Percentiles rank a stretch among this genome's conserved stretches.
Conservation (phyloP, 1,140 invertebrate species). For the Manduca sexta region DNA sequence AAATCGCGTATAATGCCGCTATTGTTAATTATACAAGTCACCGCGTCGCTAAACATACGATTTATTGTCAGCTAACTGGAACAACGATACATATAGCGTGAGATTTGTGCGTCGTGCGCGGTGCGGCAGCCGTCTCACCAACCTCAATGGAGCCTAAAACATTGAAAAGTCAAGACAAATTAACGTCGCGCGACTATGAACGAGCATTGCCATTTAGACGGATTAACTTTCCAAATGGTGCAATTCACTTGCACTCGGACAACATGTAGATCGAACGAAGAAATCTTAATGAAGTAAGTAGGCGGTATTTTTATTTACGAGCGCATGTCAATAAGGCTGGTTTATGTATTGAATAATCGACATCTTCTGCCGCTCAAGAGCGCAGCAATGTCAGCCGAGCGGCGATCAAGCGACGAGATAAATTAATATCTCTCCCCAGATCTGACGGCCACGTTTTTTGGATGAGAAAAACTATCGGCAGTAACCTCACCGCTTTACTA, state of each 20-base stretch:
- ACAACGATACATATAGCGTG: conserved; percentile 51
- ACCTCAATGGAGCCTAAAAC: conserved; percentile 35
- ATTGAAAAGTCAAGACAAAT: conserved; percentile 49
- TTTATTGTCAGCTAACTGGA: conserved; percentile 65
- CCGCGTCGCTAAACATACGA: conserved; percentile 63
- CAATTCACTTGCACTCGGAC: conserved; percentile 1
- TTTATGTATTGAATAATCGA: conserved; percentile 51
- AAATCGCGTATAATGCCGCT: conserved; percentile 63
- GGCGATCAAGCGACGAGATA: conserved; percentile 50
- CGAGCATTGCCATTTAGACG: conserved; percentile 19
- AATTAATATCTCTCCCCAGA: conserved; percentile 36
- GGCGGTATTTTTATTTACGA: conserved; percentile 35
- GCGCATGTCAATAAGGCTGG: conserved; percentile 25
- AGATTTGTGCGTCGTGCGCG: conserved; percentile 42
- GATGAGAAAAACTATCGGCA: conserved; percentile 41
- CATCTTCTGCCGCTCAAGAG: conserved; percentile 26
- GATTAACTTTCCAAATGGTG: conserved; percentile 29
- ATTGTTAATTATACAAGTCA: conserved; percentile 68
- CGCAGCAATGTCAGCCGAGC: conserved; percentile 41
- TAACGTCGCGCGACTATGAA: conserved; percentile 13
- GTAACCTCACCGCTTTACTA: conserved; percentile 37
- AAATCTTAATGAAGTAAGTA: conserved; percentile 8
- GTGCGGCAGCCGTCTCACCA: conserved; percentile 25
- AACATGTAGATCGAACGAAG: conserved; percentile 3
- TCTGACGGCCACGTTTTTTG: conserved; percentile 47